These are phyloP conservation scores for Scartelaos histophorus DNA, from an alignment of 2,113 vertebrate species.

Conservation along the genomic window DNA sequence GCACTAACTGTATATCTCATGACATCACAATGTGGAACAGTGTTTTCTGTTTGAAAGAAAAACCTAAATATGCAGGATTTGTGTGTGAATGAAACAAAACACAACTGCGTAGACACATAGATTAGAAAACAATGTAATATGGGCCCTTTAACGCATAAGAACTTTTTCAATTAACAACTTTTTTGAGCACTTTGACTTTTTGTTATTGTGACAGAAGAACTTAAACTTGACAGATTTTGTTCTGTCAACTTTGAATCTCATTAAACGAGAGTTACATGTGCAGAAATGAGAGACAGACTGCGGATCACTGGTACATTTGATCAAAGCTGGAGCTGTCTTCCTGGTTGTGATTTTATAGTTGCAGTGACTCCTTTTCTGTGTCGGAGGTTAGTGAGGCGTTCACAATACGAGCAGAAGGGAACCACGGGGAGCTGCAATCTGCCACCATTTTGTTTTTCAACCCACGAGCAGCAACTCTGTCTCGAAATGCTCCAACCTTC, in stretches of 20 bases:
- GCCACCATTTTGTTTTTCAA: constrained; percentile 62
- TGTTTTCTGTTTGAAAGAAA: too few relatives aligned
- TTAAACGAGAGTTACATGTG: constrained; percentile 55
- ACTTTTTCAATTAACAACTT: neutral
- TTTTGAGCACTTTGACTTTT: neutral
- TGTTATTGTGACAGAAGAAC: neutral
- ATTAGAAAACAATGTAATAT: too few relatives aligned
- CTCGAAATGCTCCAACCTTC: constrained; percentile 32
- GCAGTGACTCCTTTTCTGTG: constrained; percentile 36
- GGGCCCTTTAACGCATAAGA: too few relatives aligned
- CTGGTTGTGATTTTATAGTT: constrained; percentile 26
- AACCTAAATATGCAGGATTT: too few relatives aligned
- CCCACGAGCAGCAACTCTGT: constrained; percentile 61
- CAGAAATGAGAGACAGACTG: constrained; percentile 1
- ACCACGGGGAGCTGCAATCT: constrained; percentile 27
- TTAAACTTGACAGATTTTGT: neutral
- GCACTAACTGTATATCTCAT: too few relatives aligned
- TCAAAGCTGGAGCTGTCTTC: constrained; percentile 51
- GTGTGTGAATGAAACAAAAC: too few relatives aligned
- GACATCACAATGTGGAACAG: too few relatives aligned
- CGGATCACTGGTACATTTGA: constrained; percentile 52
- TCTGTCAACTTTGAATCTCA: constrained; percentile 25
- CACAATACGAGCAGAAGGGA: constrained; percentile 31
- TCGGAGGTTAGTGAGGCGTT: constrained; percentile 37
- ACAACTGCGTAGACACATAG: too few relatives aligned